Percentiles rank a stretch among this genome's conserved stretches.
Evolutionary conservation across 1,140 invertebrate species (phyloP).

Genomic region (Apocrypta bakeri): DNA sequence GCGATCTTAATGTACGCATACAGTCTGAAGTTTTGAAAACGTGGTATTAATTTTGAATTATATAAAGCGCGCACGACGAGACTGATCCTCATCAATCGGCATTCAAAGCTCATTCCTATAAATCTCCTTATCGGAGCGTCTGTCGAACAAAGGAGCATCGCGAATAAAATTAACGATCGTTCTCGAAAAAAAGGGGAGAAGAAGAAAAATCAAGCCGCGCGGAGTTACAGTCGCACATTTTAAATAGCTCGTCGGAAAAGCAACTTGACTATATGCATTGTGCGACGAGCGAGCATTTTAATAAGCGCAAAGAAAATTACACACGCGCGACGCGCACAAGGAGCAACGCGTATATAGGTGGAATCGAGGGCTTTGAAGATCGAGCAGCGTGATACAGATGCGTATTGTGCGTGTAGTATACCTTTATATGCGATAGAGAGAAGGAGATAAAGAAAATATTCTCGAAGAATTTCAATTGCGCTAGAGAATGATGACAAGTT

Average conservation of each 20-base stretch:
- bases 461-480: slow-evolving; percentile 16
- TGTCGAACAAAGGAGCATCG: background rate
- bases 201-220: background rate
- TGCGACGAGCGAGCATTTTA: background rate
- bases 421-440: background rate
- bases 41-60: background rate
- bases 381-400: background rate
- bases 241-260: background rate
- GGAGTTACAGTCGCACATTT: background rate
- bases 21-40: background rate
- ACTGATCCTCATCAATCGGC: background rate
- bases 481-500: background rate
- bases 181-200: background rate
- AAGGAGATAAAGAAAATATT: background rate
- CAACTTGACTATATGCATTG: too few relatives aligned
- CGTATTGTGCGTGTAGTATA: too few relatives aligned
- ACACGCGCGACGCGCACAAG: slow-evolving; percentile 3
- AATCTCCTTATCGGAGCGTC: background rate
- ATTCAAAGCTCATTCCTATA: background rate
- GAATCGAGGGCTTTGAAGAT: background rate
- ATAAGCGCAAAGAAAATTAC: slow-evolving; percentile 10
- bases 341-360: background rate
- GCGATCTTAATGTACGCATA: background rate
- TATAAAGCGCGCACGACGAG: too few relatives aligned
- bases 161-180: background rate